Conservation (phyloP, 92 coral and sea anemone species). For the Montipora capitata region DNA sequence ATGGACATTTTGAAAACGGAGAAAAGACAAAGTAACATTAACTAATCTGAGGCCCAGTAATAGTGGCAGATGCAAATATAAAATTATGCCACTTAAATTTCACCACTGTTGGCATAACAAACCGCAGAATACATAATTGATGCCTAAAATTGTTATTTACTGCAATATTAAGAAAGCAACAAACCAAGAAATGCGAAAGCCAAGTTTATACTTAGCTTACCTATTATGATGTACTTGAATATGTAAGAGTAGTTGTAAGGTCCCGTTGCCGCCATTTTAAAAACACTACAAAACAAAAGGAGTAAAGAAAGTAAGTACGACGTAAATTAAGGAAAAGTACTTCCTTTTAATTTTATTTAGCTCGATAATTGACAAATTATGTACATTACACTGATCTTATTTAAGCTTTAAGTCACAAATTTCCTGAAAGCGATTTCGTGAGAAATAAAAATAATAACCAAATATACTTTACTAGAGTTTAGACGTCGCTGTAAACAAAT, state of each 20-base stretch:
- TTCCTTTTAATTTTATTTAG: neutral
- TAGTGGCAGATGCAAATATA: too few species aligned
- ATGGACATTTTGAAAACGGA: too few species aligned
- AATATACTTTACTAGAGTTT: neutral
- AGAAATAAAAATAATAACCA: neutral
- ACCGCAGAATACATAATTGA: too few species aligned
- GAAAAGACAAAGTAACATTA: too few species aligned
- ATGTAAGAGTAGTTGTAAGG: constrained; percentile 99
- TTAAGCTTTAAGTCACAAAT: neutral
- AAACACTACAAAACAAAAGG: constrained; percentile 48
- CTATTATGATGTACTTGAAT: constrained; percentile 99
- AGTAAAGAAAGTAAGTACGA: neutral
- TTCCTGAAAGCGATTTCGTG: too few species aligned
- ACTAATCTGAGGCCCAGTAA: too few species aligned
- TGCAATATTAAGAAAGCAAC: neutral
- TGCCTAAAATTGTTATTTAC: too few species aligned
- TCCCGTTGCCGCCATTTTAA: constrained; percentile 99
- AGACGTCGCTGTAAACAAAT: neutral
- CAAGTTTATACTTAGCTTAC: constrained; percentile 58
- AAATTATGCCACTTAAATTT: too few species aligned
- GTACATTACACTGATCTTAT: neutral
- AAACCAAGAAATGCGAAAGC: neutral
- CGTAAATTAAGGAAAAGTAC: neutral
- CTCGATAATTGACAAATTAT: too few species aligned
- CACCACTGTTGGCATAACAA: too few species aligned